Evolutionary conservation across 2,797 vertebrate species (phyloP), one percentile per base, ranked within the genome.

Genomic region (Todus mexicanus): DNA sequence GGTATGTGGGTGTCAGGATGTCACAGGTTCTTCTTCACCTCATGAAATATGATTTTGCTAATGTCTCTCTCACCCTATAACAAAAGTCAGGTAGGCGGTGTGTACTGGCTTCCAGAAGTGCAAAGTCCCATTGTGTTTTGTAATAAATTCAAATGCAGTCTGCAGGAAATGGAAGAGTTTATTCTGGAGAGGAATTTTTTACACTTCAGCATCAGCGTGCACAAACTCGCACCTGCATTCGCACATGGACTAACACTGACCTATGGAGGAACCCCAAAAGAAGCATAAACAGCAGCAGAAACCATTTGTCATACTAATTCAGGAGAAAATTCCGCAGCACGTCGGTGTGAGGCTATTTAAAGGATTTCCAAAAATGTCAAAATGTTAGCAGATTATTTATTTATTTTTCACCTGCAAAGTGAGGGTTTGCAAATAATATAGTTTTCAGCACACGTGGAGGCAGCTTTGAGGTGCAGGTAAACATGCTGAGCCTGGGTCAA

Each of bases 331-430:
- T 95, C 92, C 91, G 87, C 84, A 79, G 63, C 79, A n/a, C 3
- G 79, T 87, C 91, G 82, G 92, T 88, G 90, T 91, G 63, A 89
- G 22, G 85, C 61, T 95, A 93, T 91, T 95, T 91, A 91, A 79
- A 71, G 73, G 33, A 70, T 31, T 84, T 72, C 77, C 31, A 64
- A 91, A 96, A 94, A 88, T 23, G 77, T 82, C 60, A 64, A 31
- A 85, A 92, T 1, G 3, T 91, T 81, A 68, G 76, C 89, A 86
- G 33, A 11, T 43, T 51, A 53, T 26, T 22, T 31, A 15, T 11
- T 51, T 33, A 48, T 48, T 50, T 72, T 61, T 50, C 47, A 77
- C 86, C 84, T 90, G 88, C 68, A 65, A 54, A 93, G 60, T 0
- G 74, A 57, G 61, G 59, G 43, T 73, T 94, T 72, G 72, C 61